These are phyloP conservation scores for Tringa solitaria DNA, from an alignment of 2,113 vertebrate species.

Conservation along the genomic window DNA sequence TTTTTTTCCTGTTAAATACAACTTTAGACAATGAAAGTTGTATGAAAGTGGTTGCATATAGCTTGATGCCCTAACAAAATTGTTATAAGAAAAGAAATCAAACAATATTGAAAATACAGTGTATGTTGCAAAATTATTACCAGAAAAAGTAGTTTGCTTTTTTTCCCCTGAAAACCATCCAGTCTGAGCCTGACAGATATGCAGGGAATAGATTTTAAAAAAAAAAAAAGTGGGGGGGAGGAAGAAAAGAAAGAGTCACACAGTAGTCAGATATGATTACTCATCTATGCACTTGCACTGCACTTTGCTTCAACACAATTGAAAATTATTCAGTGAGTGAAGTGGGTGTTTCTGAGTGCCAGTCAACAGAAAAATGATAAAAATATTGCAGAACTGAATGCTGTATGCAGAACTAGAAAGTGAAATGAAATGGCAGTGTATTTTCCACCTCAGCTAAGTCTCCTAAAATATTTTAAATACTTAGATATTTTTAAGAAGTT, in stretches of 20 bases:
- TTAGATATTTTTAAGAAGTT: background rate
- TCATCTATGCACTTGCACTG: background rate
- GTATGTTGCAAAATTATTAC: background rate
- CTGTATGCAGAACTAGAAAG: background rate
- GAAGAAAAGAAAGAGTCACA: background rate
- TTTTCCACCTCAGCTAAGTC: background rate
- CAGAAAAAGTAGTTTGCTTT: background rate
- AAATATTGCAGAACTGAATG: background rate
- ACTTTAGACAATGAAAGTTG: background rate
- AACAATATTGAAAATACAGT: background rate
- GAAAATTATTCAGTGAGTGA: background rate
- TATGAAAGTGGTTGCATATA: background rate
- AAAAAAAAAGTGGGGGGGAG: fast-evolving
- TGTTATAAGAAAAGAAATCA: background rate
- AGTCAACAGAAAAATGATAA: slow-evolving; percentile 29
- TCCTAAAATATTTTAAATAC: background rate
- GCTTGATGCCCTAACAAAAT: background rate
- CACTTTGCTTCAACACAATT: background rate
- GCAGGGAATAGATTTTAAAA: background rate
- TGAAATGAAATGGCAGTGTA: background rate
- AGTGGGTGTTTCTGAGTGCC: slow-evolving; percentile 29
- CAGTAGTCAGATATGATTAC: background rate
- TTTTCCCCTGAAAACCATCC: background rate
- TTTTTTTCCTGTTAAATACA: background rate
- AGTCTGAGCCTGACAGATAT: background rate